Conservation (phyloP, 2,113 vertebrate species). For the Heterocephalus glaber region DNA sequence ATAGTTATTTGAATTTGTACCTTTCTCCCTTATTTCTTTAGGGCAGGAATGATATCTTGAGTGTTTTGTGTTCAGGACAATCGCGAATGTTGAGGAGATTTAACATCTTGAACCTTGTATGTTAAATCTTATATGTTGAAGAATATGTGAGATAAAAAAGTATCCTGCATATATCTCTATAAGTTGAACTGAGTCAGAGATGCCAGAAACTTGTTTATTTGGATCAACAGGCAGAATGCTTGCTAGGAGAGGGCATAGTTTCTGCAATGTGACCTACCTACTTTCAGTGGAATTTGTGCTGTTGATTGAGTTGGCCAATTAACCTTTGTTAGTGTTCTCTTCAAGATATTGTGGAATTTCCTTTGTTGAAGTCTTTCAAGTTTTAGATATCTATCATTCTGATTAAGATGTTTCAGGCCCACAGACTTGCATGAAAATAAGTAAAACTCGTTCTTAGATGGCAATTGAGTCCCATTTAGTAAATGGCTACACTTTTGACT, state of each 20-base stretch:
- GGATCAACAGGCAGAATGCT: background rate
- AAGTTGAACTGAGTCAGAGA: background rate
- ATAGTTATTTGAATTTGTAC: background rate
- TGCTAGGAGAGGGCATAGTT: background rate
- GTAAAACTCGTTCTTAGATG: background rate
- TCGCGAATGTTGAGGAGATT: background rate
- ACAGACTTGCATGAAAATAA: background rate
- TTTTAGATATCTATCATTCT: slow-evolving; percentile 13
- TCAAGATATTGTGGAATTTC: background rate
- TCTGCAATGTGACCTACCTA: background rate
- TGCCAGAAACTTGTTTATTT: background rate
- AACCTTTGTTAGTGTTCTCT: background rate
- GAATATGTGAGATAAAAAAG: background rate
- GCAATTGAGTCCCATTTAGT: background rate
- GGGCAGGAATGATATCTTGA: background rate
- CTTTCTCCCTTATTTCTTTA: background rate
- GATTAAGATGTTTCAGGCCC: background rate
- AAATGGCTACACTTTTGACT: slow-evolving; percentile 14
- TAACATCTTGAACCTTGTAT: background rate
- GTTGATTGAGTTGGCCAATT: background rate
- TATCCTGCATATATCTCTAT: background rate
- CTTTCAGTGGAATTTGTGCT: background rate
- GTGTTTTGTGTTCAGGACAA: background rate
- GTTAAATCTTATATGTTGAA: background rate
- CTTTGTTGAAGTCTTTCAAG: background rate